Evolutionary conservation across 2,888 invertebrate genomes (phyloP).

Genomic region (Thyatira batis): DNA sequence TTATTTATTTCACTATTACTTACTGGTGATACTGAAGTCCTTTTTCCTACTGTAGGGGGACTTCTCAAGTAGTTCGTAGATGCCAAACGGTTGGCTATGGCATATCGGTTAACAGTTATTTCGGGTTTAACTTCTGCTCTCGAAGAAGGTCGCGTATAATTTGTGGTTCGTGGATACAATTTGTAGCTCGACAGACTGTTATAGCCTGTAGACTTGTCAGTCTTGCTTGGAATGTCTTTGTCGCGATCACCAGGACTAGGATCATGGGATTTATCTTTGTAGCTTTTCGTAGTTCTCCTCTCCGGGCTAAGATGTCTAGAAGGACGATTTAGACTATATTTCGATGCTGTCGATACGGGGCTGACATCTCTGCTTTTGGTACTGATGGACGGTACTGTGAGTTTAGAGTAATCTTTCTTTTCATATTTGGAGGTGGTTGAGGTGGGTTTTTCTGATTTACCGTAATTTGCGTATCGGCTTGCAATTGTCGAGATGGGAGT

Average conservation of each 20-base stretch:
- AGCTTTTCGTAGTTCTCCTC: constrained; percentile 60
- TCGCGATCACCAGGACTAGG: constrained; percentile 80
- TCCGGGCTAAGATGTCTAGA: constrained; percentile 79
- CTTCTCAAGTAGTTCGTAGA: constrained; percentile 65
- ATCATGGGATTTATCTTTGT: constrained; percentile 78
- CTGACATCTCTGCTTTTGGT: constrained; percentile 81
- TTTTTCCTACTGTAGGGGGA: constrained; percentile 60
- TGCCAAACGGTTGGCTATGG: constrained; percentile 70
- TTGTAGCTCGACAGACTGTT: constrained; percentile 77
- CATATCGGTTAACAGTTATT: constrained; percentile 62
- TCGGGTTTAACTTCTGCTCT: constrained; percentile 43
- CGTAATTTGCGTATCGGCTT: constrained; percentile 68
- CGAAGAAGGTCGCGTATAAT: constrained; percentile 55
- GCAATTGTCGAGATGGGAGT: constrained; percentile 69
- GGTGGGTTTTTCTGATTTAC: constrained; percentile 45
- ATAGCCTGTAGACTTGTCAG: constrained; percentile 79
- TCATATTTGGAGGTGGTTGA: constrained; percentile 59
- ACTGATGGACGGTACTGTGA: constrained; percentile 56
- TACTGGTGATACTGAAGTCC: constrained; percentile 64
- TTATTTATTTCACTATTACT: constrained; percentile 49
- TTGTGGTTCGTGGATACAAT: constrained; percentile 76
- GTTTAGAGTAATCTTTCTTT: constrained; percentile 78
- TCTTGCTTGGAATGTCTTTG: constrained; percentile 81
- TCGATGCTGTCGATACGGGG: constrained; percentile 71
- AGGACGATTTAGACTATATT: constrained; percentile 66